Conservation (phyloP, 2,797 vertebrate species). For the Ispidina picta region DNA sequence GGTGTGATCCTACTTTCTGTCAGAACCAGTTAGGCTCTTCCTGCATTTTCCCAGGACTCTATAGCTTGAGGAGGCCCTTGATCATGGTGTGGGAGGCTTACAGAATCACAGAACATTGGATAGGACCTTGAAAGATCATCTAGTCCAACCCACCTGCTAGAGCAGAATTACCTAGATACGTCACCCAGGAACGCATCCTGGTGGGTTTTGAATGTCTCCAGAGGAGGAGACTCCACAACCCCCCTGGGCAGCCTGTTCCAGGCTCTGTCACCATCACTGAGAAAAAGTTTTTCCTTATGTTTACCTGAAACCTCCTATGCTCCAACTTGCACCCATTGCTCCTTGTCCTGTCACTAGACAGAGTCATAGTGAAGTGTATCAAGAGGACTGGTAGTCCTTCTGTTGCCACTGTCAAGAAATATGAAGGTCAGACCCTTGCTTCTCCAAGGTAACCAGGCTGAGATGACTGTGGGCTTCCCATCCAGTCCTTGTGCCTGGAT, state of each 20-base stretch:
- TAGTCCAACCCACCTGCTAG: no score
- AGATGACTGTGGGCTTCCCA: neutral
- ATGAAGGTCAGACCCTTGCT: neutral
- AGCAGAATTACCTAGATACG: no score
- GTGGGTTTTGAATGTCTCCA: no score
- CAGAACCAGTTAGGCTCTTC: neutral
- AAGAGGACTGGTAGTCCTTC: neutral
- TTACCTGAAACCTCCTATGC: no score
- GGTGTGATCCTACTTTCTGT: fast-evolving
- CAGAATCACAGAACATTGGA: no score
- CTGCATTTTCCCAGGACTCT: neutral
- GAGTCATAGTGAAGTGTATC: neutral
- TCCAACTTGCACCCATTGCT: no score
- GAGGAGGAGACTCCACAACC: no score
- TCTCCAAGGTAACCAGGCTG: neutral
- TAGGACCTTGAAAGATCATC: no score
- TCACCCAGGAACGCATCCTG: no score
- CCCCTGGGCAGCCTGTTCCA: no score
- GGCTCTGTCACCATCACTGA: no score
- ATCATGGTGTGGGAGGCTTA: neutral
- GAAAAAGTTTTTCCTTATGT: no score
- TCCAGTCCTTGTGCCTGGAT: neutral
- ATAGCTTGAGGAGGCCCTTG: neutral
- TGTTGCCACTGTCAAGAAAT: neutral
- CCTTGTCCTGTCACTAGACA: neutral